phyloP scores from a whole-genome alignment of 2,888 invertebrate genomes.

The Balanococcus diminutus region DNA sequence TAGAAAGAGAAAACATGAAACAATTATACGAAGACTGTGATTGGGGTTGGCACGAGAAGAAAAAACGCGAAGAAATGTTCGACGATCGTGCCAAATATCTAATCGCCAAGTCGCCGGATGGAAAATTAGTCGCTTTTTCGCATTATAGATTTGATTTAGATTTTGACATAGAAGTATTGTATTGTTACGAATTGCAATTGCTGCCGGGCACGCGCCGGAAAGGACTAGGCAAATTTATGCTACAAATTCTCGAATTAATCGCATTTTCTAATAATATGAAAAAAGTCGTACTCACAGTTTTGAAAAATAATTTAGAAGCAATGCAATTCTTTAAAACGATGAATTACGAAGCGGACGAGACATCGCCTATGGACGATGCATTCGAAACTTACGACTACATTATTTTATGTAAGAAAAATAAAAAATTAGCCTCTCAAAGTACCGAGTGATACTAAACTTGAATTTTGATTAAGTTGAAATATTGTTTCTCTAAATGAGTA shows the following conservation, averaged over 20 bases:
- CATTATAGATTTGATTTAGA: constrained; percentile 87
- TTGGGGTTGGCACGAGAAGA: constrained; percentile 80
- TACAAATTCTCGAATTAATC: constrained; percentile 77
- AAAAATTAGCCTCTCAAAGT: constrained; percentile 39
- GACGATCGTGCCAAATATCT: constrained; percentile 77
- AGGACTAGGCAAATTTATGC: constrained; percentile 82
- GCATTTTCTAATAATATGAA: constrained; percentile 76
- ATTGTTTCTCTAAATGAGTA: background rate
- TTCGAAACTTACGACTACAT: constrained; percentile 44
- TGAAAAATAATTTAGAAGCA: constrained; percentile 77
- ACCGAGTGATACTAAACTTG: background rate
- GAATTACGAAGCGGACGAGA: constrained; percentile 52
- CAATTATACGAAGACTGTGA: constrained; percentile 76
- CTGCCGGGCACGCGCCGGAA: constrained; percentile 73
- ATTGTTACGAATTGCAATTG: constrained; percentile 88
- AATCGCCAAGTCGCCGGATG: constrained; percentile 66
- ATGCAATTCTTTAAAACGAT: constrained; percentile 68
- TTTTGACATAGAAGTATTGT: constrained; percentile 75
- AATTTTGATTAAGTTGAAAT: background rate
- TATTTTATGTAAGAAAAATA: constrained; percentile 48
- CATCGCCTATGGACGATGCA: constrained; percentile 44
- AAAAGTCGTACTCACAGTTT: constrained; percentile 81
- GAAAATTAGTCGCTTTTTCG: constrained; percentile 72
- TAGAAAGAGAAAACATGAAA: constrained; percentile 82
- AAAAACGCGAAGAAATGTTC: constrained; percentile 75